A percentile compares a stretch with the other conserved stretches of the same genome.
Evolutionary conservation across 2,113 vertebrate species (phyloP).

Genomic region (Bubo scandiacus): DNA sequence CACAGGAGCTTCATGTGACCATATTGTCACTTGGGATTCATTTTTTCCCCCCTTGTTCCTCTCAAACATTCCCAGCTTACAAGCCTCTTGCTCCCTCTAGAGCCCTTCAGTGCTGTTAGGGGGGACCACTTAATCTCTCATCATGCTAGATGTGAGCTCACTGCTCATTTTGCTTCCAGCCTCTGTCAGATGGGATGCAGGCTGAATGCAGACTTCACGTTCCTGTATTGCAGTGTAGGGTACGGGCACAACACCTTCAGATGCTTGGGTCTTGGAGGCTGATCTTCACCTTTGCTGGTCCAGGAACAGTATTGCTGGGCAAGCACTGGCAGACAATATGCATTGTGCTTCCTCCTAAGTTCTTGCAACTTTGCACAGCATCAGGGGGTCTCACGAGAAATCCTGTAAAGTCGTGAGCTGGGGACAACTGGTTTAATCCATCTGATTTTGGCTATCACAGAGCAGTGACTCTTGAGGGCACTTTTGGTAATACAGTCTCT

Average conservation of each 20-base stretch:
- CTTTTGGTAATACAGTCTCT: neutral
- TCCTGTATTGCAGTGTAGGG: neutral
- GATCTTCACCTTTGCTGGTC: neutral
- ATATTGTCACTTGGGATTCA: neutral
- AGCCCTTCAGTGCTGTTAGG: neutral
- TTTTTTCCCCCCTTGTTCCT: neutral
- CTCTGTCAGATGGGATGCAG: neutral
- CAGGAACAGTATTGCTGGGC: neutral
- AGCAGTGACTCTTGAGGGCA: neutral
- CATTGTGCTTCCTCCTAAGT: neutral
- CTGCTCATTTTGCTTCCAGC: neutral
- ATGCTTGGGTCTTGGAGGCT: neutral
- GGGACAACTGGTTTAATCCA: neutral
- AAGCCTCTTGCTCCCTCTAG: constrained; percentile 31
- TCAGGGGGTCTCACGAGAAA: neutral
- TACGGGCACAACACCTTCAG: neutral
- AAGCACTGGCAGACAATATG: neutral
- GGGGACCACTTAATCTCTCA: neutral
- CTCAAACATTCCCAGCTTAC: neutral
- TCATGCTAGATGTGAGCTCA: neutral
- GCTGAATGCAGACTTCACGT: neutral
- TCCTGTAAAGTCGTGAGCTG: neutral
- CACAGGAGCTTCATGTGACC: constrained; percentile 38
- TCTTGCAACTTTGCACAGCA: neutral
- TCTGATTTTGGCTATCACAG: neutral